Percentiles rank a stretch among this genome's conserved stretches.
phyloP scores from a whole-genome alignment of 2,888 invertebrate species.

The Agrochola circellaris region DNA sequence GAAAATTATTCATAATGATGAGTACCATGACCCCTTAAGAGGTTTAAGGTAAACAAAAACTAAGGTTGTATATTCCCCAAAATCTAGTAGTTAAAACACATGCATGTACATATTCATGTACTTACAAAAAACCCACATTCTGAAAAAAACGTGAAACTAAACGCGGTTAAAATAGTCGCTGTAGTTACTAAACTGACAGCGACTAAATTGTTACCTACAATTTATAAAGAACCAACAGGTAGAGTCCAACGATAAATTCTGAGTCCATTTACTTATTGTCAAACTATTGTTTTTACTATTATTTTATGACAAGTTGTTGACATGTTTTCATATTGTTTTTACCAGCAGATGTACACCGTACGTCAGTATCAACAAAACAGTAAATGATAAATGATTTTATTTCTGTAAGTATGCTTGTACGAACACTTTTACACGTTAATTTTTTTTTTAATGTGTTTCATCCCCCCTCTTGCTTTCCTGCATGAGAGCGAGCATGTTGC shows the following conservation, averaged over 20 bases:
- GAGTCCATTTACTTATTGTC: neutral
- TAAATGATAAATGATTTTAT: no score
- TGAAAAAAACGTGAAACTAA: neutral
- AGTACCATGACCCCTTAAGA: no score
- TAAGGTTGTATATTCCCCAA: no score
- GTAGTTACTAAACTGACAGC: slow-evolving; percentile 10
- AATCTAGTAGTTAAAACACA: neutral
- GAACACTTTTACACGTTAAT: no score
- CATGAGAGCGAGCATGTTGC: no score
- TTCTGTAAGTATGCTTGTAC: no score
- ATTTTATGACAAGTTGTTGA: neutral
- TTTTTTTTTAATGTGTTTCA: no score
- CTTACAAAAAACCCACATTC: neutral
- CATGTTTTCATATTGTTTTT: neutral
- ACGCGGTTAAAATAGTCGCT: neutral
- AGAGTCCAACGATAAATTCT: neutral
- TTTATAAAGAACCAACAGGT: neutral
- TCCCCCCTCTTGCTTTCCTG: no score
- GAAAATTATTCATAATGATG: no score
- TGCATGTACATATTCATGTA: no score
- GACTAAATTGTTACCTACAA: neutral
- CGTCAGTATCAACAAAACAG: no score
- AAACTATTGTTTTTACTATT: neutral
- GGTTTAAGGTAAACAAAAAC: no score
- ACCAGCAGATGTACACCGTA: neutral